Evolutionary conservation across 2,797 vertebrate genomes (phyloP).

Genomic region (Artibeus jamaicensis): DNA sequence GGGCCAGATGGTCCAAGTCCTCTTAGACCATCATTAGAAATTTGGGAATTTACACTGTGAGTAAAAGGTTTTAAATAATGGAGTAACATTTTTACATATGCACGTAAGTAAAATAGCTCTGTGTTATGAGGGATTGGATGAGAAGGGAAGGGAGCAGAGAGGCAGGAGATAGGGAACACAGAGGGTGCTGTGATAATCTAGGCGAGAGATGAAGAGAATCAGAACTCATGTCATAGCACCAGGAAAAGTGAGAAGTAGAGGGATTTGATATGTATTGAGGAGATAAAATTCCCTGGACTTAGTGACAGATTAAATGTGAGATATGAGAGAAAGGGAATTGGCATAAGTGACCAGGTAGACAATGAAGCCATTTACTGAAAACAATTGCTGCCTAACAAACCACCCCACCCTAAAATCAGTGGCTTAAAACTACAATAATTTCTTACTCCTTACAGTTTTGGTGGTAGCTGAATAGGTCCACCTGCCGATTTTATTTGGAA

Average conservation of each 20-base stretch:
- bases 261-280: neutral
- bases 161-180: neutral
- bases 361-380: neutral
- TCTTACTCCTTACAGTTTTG: slow-evolving; percentile 15
- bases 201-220: neutral
- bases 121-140: neutral
- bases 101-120: neutral
- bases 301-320: neutral
- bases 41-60: neutral
- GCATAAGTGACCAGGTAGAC: neutral
- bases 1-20: neutral
- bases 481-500: neutral
- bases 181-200: neutral
- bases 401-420: neutral
- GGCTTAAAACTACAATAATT: neutral
- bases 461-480: neutral
- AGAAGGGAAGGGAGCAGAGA: neutral
- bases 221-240: neutral
- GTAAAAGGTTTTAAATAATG: slow-evolving; percentile 14
- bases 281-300: neutral
- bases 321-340: neutral
- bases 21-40: neutral
- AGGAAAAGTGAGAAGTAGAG: neutral
- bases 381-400: neutral
- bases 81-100: neutral